Evolutionary conservation across 2,888 invertebrate species (phyloP), one percentile per base, ranked within the genome.

Genomic region (Tipula helvola): DNA sequence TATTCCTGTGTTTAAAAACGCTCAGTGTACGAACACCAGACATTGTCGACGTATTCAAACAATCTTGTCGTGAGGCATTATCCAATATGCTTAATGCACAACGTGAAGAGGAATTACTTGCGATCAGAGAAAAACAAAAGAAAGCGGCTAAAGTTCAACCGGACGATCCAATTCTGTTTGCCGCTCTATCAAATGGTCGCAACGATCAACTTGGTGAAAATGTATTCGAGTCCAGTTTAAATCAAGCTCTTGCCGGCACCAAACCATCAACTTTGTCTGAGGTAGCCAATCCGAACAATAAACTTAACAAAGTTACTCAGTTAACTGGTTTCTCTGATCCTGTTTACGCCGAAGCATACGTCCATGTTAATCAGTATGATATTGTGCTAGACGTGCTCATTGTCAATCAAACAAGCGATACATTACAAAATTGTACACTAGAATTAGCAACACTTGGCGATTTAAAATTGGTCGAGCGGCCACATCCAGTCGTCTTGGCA

Each of bases 271-370:
- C 90, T 86, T 88, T 91, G 16, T 92, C 92, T 71, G 93, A 94
- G 87, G 90, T 92, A 44, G 91, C 92, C n/a, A 91, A 93, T 36
- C 93, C 94, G 1, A 91, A 92, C 85, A 94, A 92, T 88, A 94
- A 94, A 89, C 90, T 95, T 18, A 94, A 94, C 88, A 96, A 96
- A 92, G 97, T 98, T 88, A 98, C 98, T 52, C 99, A 99, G 91
- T 93, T 99, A 90, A 99, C 99, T 3, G 99, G 99, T 13, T 99
- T 99, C 93, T 98, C 98, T 0, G 99, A 99, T 93, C 99, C 99
- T 0, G 99, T 99, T 87, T 99, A 99, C 92, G 98, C 99, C 0
- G 99, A 99, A 93, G 99, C 99, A n/a, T 97, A 99, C 90, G 99
- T 99, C 1, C 96, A 99, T 91, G 99, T 99, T 89, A 98, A 98